Conservation (phyloP, 2,888 invertebrate genomes). For the Anthrax anthrax region DNA sequence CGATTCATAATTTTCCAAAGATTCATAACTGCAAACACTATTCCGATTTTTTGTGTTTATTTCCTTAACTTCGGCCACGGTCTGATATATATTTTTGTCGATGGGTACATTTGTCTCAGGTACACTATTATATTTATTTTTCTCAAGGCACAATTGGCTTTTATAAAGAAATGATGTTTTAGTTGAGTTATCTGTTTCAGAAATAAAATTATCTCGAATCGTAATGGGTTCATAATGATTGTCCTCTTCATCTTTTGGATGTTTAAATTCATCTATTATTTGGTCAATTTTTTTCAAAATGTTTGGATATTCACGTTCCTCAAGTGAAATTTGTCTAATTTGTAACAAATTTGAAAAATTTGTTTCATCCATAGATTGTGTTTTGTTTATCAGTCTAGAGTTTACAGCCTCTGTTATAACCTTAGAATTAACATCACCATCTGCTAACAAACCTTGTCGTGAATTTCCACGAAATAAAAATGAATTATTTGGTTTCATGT, state of each 20-base stretch:
- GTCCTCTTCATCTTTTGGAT: constrained; percentile 3
- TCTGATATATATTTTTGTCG: constrained; percentile 19
- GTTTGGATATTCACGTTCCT: constrained; percentile 4
- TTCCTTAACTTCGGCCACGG: constrained; percentile 21
- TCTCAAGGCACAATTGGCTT: too few species aligned
- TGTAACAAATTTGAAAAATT: constrained; percentile 4
- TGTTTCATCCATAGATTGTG: constrained; percentile 13
- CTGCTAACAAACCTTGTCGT: constrained; percentile 14
- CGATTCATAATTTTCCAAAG: constrained; percentile 27
- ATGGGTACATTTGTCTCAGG: constrained; percentile 1
- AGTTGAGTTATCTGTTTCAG: too few species aligned
- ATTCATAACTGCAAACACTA: constrained; percentile 11
- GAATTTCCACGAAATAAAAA: constrained; percentile 46
- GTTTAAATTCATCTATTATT: constrained; percentile 2
- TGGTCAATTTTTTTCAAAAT: constrained; percentile 9
- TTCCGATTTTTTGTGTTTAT: background rate
- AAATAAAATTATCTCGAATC: too few species aligned
- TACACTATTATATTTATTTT: constrained; percentile 7
- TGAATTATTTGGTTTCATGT: constrained; percentile 47
- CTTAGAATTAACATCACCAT: constrained; percentile 15
- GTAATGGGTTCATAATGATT: constrained; percentile 12
- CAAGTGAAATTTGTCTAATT: constrained; percentile 3
- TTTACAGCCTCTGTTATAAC: constrained; percentile 28
- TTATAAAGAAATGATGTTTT: too few species aligned
- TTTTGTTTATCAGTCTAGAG: constrained; percentile 22